phyloP scores from a whole-genome alignment of 2,888 invertebrate species.

The Ormyrus pomaceus region DNA sequence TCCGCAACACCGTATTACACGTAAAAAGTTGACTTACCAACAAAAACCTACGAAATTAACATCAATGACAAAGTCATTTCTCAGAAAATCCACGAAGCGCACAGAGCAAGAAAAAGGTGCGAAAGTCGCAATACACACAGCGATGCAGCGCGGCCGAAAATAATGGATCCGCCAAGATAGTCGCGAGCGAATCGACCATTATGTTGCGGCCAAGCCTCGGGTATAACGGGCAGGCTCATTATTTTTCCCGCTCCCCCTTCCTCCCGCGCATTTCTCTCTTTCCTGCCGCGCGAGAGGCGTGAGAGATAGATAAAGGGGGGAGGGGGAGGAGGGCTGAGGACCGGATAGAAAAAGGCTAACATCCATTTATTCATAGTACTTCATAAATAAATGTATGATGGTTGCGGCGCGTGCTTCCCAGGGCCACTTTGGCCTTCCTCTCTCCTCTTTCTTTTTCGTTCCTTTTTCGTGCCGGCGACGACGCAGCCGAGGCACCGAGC shows the following conservation, averaged over 20 bases:
- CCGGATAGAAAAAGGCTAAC: slow-evolving; percentile 66
- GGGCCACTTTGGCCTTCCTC: slow-evolving; percentile 27
- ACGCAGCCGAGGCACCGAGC: slow-evolving; percentile 1
- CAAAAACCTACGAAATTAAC: no score
- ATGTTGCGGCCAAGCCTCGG: not conserved
- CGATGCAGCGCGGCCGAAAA: not conserved
- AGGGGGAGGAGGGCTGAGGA: not conserved
- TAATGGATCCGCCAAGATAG: slow-evolving; percentile 31
- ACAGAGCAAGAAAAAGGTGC: not conserved
- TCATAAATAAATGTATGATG: slow-evolving; percentile 75
- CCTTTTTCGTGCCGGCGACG: slow-evolving; percentile 3
- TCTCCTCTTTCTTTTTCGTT: slow-evolving; percentile 14
- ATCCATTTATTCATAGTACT: slow-evolving; percentile 74
- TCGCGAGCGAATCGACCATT: slow-evolving; percentile 39
- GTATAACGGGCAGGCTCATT: slow-evolving; percentile 41
- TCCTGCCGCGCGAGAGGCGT: not conserved
- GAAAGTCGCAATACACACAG: slow-evolving; percentile 17
- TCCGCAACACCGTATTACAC: no score
- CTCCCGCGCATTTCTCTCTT: not conserved
- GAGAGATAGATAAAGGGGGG: not conserved
- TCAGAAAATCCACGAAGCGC: no score
- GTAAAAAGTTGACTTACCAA: no score
- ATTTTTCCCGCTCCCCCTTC: slow-evolving; percentile 17
- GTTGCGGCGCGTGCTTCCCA: slow-evolving; percentile 41
- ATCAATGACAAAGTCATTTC: no score